phyloP scores from a whole-genome alignment of 2,888 invertebrate genomes.

The Phrixothrix hirtus region DNA sequence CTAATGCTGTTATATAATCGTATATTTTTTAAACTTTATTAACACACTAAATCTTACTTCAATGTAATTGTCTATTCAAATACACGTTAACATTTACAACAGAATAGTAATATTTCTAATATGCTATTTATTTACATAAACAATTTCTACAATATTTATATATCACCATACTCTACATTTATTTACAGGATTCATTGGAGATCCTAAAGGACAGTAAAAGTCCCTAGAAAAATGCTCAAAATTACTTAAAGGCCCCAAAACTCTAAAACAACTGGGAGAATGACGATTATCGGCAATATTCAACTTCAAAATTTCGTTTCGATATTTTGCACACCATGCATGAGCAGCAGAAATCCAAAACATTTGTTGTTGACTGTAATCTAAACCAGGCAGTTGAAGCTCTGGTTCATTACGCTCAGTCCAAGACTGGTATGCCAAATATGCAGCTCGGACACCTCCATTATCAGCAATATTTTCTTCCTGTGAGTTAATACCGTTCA shows the following conservation, averaged over 20 bases:
- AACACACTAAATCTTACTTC: too few relatives aligned
- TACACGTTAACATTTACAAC: too few relatives aligned
- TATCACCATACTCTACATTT: conserved; percentile 70
- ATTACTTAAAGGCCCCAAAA: conserved; percentile 66
- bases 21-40: too few relatives aligned
- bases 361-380: conserved; percentile 68
- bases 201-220: conserved; percentile 64
- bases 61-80: too few relatives aligned
- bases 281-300: conserved; percentile 79
- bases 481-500: conserved; percentile 90
- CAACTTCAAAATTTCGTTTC: conserved; percentile 68
- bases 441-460: conserved; percentile 89
- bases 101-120: too few relatives aligned
- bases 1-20: too few relatives aligned
- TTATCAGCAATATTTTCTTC: conserved; percentile 96
- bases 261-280: conserved; percentile 68
- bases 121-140: too few relatives aligned
- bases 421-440: conserved; percentile 81
- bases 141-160: too few relatives aligned
- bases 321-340: conserved; percentile 85
- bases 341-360: conserved; percentile 86
- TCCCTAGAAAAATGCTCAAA: conserved; percentile 64
- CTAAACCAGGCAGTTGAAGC: conserved; percentile 67
- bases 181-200: conserved; percentile 64
- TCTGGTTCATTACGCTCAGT: conserved; percentile 65